Evolutionary conservation across 2,797 vertebrate genomes (phyloP).

Genomic region (Spatula clypeata): DNA sequence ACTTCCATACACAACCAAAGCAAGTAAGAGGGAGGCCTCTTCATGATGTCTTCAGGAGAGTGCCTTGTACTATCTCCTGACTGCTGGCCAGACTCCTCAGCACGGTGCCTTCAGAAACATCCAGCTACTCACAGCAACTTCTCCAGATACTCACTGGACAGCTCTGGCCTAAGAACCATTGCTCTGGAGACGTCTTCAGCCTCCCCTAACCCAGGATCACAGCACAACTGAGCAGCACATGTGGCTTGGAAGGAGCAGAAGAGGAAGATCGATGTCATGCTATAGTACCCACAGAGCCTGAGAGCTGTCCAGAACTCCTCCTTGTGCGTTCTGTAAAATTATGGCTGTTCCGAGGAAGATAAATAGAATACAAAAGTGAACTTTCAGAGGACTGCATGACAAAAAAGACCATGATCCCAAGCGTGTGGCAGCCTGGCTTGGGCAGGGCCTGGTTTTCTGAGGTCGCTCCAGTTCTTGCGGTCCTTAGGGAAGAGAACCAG

Average conservation of each 20-base stretch:
- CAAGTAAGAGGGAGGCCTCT: neutral
- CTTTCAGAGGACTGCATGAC: neutral
- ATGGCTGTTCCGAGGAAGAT: neutral
- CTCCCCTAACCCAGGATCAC: neutral
- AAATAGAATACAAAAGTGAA: neutral
- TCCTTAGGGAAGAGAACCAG: neutral
- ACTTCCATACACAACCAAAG: neutral
- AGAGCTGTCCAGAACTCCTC: neutral
- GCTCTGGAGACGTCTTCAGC: neutral
- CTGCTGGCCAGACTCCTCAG: neutral
- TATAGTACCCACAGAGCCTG: neutral
- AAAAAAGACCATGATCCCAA: neutral
- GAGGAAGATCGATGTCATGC: neutral
- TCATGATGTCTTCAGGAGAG: neutral
- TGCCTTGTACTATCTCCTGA: neutral
- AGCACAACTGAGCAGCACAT: neutral
- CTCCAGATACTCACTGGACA: neutral
- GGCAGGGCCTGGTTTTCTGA: neutral
- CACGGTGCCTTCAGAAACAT: too few relatives aligned
- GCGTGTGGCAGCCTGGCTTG: neutral
- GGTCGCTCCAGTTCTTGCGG: neutral
- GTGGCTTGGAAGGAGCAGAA: neutral
- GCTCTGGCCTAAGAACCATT: neutral
- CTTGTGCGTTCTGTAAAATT: neutral
- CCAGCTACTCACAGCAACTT: neutral